A percentile compares a stretch with the other conserved stretches of the same genome.
Conservation (phyloP, 35 echinoderm and acorn worm species). For the Eucidaris tribuloides region DNA sequence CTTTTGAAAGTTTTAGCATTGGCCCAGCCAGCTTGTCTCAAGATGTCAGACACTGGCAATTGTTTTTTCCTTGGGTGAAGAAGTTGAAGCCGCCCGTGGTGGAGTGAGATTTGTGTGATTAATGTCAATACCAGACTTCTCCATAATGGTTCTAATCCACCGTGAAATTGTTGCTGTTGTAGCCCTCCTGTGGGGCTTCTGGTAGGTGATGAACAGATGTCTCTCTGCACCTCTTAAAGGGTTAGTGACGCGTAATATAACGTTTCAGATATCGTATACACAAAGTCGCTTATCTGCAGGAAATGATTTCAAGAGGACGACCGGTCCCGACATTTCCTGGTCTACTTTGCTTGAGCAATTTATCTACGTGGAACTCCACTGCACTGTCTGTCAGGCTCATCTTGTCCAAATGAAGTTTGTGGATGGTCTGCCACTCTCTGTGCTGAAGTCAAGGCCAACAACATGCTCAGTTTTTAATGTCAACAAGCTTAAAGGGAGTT, state of each 20-base stretch:
- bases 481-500: slow-evolving; percentile 27
- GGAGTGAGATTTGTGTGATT: slow-evolving; percentile 24
- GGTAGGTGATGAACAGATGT: slow-evolving; percentile 53
- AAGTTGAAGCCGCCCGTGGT: slow-evolving; percentile 52
- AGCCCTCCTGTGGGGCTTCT: slow-evolving; percentile 39
- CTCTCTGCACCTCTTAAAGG: slow-evolving; percentile 12
- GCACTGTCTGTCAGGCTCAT: slow-evolving; percentile 1
- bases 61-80: neutral
- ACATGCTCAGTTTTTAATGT: slow-evolving; percentile 45
- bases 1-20: slow-evolving; percentile 26
- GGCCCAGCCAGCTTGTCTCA: slow-evolving; percentile 40
- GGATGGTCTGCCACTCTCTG: slow-evolving; percentile 34
- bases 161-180: slow-evolving; percentile 29
- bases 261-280: slow-evolving; percentile 40
- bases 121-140: slow-evolving; percentile 33
- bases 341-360: slow-evolving; percentile 54
- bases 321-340: slow-evolving; percentile 7
- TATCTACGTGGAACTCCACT: slow-evolving; percentile 26
- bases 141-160: slow-evolving; percentile 46
- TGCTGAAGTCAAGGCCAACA: slow-evolving; percentile 43
- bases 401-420: neutral
- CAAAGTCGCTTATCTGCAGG: slow-evolving; percentile 49
- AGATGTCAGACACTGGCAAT: slow-evolving; percentile 27
- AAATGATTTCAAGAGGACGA: slow-evolving; percentile 24
- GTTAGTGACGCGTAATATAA: slow-evolving; percentile 49